A percentile compares a stretch with the other conserved stretches of the same genome.
phyloP scores from a whole-genome alignment of 2,113 vertebrate genomes.

The Nasalis larvatus region DNA sequence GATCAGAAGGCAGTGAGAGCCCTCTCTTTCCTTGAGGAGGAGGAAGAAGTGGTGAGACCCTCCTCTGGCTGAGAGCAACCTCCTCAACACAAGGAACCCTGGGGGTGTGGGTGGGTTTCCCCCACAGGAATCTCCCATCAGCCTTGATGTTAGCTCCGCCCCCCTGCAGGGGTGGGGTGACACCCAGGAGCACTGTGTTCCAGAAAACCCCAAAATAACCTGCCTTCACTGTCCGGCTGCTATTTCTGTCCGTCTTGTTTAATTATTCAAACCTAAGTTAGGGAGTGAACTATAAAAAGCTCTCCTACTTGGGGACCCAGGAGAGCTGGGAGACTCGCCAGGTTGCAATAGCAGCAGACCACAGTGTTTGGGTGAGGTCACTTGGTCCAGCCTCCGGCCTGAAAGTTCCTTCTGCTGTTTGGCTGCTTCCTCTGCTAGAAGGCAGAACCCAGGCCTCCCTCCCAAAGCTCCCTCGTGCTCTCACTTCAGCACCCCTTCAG shows the following conservation, averaged over 20 bases:
- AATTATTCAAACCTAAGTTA: constrained; percentile 79
- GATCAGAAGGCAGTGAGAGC: neutral
- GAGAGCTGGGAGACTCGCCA: constrained; percentile 70
- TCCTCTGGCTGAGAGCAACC: neutral
- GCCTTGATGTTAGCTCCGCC: constrained; percentile 45
- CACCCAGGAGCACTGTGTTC: constrained; percentile 68
- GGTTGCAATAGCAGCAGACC: constrained; percentile 56
- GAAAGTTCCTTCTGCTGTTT: constrained; percentile 35
- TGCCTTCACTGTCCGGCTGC: constrained; percentile 64
- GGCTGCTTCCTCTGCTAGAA: neutral
- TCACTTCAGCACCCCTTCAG: neutral
- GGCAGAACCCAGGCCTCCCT: neutral
- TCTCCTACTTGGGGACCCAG: constrained; percentile 69
- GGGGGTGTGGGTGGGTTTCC: constrained; percentile 2
- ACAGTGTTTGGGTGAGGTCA: constrained; percentile 64
- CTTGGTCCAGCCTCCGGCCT: neutral
- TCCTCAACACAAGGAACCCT: neutral
- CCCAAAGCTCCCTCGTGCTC: neutral
- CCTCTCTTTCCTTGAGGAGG: neutral
- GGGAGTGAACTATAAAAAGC: constrained; percentile 76
- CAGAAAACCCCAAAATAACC: constrained; percentile 80
- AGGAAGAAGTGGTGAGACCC: neutral
- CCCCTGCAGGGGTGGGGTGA: constrained; percentile 45
- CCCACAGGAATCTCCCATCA: constrained; percentile 41
- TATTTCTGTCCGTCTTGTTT: constrained; percentile 78